phyloP scores from a whole-genome alignment of 2,113 vertebrate species.

The Eublepharis macularius region DNA sequence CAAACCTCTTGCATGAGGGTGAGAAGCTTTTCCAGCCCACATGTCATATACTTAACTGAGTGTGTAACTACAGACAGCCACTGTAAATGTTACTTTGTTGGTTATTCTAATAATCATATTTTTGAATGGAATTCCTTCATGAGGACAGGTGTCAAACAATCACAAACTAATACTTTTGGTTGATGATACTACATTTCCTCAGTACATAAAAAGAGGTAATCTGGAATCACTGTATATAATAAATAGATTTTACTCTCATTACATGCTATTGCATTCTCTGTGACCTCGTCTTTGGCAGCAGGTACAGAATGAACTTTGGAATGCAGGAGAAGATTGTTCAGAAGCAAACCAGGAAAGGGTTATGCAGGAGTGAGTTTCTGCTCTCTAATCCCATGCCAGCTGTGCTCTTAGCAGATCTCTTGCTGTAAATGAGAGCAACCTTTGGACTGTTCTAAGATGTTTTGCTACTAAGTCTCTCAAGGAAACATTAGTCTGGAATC shows the following conservation, averaged over 20 bases:
- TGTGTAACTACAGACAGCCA: too few species aligned
- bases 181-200: not conserved
- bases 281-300: not conserved
- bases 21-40: too few species aligned
- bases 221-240: not conserved
- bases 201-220: not conserved
- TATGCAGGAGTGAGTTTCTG: not conserved
- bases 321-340: not conserved
- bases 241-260: slow-evolving; percentile 6
- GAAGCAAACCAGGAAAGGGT: slow-evolving; percentile 2
- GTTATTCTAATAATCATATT: not conserved
- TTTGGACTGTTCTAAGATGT: slow-evolving; percentile 15
- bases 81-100: not conserved
- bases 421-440: slow-evolving; percentile 7
- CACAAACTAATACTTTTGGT: not conserved
- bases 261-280: slow-evolving; percentile 6
- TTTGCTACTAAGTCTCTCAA: slow-evolving; percentile 26
- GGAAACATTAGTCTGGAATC: slow-evolving; percentile 6
- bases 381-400: not conserved
- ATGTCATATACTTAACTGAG: too few species aligned
- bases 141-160: not conserved
- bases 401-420: slow-evolving; percentile 1
- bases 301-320: not conserved
- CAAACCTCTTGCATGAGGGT: too few species aligned
- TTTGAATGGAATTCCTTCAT: not conserved